A percentile compares a stretch with the other conserved stretches of the same genome.
phyloP scores from a whole-genome alignment of 2,113 vertebrate species.

The Pantherophis guttatus region DNA sequence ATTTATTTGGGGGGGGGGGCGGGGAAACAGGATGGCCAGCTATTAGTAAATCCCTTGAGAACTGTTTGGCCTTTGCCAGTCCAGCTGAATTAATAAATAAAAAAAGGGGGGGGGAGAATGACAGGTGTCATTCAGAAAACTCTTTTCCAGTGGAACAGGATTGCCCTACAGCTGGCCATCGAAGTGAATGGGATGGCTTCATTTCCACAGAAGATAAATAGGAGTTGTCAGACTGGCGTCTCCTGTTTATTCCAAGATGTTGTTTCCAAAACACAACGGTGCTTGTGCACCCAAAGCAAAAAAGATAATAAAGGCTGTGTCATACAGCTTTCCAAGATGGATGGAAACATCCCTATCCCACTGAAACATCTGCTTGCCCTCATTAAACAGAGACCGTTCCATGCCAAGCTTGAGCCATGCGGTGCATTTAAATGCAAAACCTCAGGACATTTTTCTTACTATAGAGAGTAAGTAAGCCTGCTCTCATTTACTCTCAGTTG shows the following conservation, averaged over 20 bases:
- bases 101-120: background rate
- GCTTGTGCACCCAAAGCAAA: background rate
- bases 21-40: background rate
- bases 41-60: background rate
- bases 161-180: background rate
- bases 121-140: background rate
- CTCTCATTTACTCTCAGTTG: background rate
- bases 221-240: background rate
- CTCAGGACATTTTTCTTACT: background rate
- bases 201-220: background rate
- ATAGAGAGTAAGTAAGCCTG: background rate
- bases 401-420: background rate
- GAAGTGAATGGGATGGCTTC: background rate
- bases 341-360: background rate
- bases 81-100: background rate
- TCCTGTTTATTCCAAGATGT: background rate
- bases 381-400: background rate
- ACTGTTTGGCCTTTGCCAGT: background rate
- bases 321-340: background rate
- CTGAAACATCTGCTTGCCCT: constrained; percentile 1
- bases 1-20: background rate
- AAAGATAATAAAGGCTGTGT: background rate
- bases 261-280: background rate
- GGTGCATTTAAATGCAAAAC: background rate
- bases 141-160: background rate